A percentile compares a stretch with the other conserved stretches of the same genome.
Conservation (phyloP, 2,888 invertebrate species). For the Liodrosophila aerea region DNA sequence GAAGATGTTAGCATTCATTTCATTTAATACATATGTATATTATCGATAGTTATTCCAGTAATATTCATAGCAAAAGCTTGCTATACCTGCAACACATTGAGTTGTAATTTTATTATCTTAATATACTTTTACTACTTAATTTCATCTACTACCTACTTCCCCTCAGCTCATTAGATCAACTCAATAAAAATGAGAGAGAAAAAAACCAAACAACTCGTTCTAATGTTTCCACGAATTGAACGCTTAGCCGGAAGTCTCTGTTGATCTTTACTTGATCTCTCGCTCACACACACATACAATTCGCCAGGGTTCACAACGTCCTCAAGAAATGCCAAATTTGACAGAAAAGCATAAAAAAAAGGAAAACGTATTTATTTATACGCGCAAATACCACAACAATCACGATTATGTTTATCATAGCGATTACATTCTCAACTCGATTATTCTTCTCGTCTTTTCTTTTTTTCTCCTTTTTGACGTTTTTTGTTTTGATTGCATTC, state of each 20-base stretch:
- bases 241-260: conserved; percentile 32
- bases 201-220: neutral
- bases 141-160: neutral
- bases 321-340: conserved; percentile 15
- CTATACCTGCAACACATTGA: no score
- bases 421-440: conserved; percentile 47
- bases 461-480: neutral
- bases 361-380: no score
- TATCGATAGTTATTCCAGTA: no score
- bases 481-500: conserved; percentile 68
- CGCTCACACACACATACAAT: conserved; percentile 12
- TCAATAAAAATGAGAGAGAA: neutral
- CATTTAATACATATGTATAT: no score
- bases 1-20: no score
- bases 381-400: conserved; percentile 5
- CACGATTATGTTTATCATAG: conserved; percentile 64
- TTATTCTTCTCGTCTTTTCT: no score
- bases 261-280: conserved; percentile 21
- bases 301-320: conserved; percentile 15
- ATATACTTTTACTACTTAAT: no score
- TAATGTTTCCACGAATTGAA: conserved; percentile 1
- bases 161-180: neutral
- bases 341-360: neutral
- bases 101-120: no score
- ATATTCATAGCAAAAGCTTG: no score